phyloP scores from a whole-genome alignment of 2,797 vertebrate genomes.

The Philypnodon macrostomus region DNA sequence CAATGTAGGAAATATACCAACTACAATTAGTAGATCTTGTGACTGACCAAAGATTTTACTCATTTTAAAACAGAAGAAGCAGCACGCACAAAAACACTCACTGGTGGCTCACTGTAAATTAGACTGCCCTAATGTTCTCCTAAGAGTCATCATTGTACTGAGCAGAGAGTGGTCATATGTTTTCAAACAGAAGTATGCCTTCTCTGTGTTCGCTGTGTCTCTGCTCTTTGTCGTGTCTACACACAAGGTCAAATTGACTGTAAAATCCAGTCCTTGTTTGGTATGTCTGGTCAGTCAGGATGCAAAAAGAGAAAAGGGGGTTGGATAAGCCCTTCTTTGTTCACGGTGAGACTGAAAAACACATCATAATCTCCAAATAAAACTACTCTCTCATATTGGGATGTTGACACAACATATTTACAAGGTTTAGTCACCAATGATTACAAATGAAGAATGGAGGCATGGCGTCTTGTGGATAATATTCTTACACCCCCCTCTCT shows the following conservation, averaged over 20 bases:
- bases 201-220: conserved; percentile 7
- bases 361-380: conserved; percentile 9
- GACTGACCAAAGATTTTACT: too few relatives aligned
- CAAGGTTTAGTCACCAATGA: neutral
- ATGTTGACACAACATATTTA: neutral
- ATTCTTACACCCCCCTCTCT: too few relatives aligned
- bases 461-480: neutral
- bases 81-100: too few relatives aligned
- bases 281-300: conserved; percentile 41
- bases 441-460: neutral
- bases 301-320: conserved; percentile 9
- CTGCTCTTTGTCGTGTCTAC: neutral
- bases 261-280: conserved; percentile 56
- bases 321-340: conserved; percentile 37
- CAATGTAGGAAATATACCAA: too few relatives aligned
- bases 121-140: too few relatives aligned
- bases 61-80: too few relatives aligned
- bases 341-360: conserved; percentile 6
- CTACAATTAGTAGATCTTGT: too few relatives aligned
- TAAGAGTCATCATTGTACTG: too few relatives aligned
- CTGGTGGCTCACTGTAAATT: too few relatives aligned
- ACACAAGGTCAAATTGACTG: conserved; percentile 20
- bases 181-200: conserved; percentile 11
- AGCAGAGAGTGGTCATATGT: conserved; percentile 13
- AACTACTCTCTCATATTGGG: conserved; percentile 9